These are phyloP conservation scores for Collichthys lucidus DNA, from an alignment of 2,113 vertebrate genomes.

Conservation along the genomic window DNA sequence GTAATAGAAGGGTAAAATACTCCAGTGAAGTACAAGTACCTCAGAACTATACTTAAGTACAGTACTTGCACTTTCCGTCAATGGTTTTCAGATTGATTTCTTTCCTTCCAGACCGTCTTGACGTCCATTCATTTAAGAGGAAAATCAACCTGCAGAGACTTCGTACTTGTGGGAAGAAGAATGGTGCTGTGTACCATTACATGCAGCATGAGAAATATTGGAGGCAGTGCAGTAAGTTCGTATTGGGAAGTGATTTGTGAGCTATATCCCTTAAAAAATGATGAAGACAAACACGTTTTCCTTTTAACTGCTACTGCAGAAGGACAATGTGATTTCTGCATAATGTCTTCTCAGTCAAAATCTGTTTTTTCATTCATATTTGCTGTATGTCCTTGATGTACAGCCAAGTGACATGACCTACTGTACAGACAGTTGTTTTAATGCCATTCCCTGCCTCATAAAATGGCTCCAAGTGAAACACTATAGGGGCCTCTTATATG, in stretches of 20 bases:
- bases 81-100: neutral
- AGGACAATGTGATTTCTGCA: neutral
- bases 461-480: slow-evolving; percentile 56
- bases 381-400: neutral
- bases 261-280: neutral
- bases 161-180: neutral
- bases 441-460: slow-evolving; percentile 44
- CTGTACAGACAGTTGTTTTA: slow-evolving; percentile 12
- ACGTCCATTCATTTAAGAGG: neutral
- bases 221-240: neutral
- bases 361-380: slow-evolving; percentile 11
- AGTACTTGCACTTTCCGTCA: neutral
- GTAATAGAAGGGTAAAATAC: neutral
- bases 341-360: neutral
- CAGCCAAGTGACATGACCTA: slow-evolving; percentile 5
- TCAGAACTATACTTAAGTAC: neutral
- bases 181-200: neutral
- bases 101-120: neutral
- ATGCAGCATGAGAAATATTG: neutral
- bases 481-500: slow-evolving; percentile 40
- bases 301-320: neutral
- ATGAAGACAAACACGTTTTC: neutral
- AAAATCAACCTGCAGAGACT: neutral
- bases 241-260: neutral
- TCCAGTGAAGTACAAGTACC: too few species aligned